Evolutionary conservation across 64 coral and sea anemone genomes (phyloP).

Genomic region (Dendronephthya gigantea): DNA sequence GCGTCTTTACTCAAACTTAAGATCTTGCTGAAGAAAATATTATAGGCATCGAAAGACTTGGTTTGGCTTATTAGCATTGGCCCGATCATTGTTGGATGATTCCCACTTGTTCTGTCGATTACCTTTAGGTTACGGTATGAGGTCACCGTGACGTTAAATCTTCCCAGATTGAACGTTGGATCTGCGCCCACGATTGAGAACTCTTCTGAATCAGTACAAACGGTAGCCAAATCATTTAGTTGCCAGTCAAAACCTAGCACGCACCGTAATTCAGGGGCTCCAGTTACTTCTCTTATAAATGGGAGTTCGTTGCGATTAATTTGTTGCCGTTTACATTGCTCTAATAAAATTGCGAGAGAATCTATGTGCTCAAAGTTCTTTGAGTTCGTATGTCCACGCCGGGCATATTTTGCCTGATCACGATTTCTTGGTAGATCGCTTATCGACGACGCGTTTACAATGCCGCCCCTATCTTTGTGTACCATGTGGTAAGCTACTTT

Average conservation of each 20-base stretch:
- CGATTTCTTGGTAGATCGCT: conserved; percentile 38
- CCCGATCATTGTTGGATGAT: conserved; percentile 33
- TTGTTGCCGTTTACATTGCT: conserved; percentile 48
- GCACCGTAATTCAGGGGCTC: conserved; percentile 39
- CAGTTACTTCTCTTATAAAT: conserved; percentile 26
- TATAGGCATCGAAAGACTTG: conserved; percentile 17
- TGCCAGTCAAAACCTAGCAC: conserved; percentile 36
- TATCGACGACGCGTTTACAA: neutral
- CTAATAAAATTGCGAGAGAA: conserved; percentile 20
- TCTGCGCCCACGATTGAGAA: conserved; percentile 29
- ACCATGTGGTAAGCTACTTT: conserved; percentile 36
- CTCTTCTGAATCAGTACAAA: conserved; percentile 26
- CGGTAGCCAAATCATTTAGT: conserved; percentile 23
- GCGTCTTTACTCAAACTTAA: conserved; percentile 3
- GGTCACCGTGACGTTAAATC: conserved; percentile 40
- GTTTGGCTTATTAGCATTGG: conserved; percentile 25
- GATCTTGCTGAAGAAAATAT: conserved; percentile 24
- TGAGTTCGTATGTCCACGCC: neutral
- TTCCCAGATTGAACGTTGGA: conserved; percentile 41
- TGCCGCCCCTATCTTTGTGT: neutral
- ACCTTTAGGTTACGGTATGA: conserved; percentile 40
- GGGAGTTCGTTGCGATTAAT: conserved; percentile 18
- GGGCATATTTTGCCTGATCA: conserved; percentile 24
- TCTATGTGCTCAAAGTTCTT: conserved; percentile 16
- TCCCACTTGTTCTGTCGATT: neutral